Base-by-base conservation (phyloP, 1,140 invertebrate genomes). In the Lepeophtheirus salmonis region DNA sequence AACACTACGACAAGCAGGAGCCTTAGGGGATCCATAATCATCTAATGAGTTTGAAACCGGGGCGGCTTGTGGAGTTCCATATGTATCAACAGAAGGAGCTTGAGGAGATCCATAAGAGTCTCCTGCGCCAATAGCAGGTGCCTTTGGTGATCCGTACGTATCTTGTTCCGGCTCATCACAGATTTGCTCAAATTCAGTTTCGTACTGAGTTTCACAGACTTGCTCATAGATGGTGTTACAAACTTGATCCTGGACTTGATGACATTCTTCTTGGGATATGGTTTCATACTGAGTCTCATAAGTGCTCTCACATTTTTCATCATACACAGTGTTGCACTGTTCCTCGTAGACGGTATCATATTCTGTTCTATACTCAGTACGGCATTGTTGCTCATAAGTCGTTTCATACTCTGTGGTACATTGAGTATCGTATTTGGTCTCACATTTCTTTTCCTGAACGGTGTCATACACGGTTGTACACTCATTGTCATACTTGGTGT, bases 401-500 rank as follows among this genome's bases (percentile, higher is more conserved):
- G 49, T 50, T 17, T 56, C 49, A 48, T 48, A 61, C 51, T 61
- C 20, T 24, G 41, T 49, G 24, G 60, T 48, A 18, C 20, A 22
- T 16, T 21, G 18, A 14, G 59, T 56, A 12, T 50, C 22, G 21
- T 50, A 61, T 17, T 61, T 50, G 49, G 59, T 54, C 25, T 61
- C 48, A 50, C 59, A 61, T 18, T 61, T 61, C 50, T 61, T n/a
- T 24, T 61, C 59, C 1, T 54, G 2, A 6, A 56, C 50, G 13
- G 59, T 61, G 6, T 61, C 59, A 23, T 61, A 61, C 2, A 56
- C 59, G 18, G 50, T 54, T 14, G 17, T 22, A 24, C 59, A 61
- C 25, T 61, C 53, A n/a, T 54, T 18, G 24, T 61, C 59, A 26
- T 56, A 56, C 17, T 53, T 26, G 22, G 59, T 61, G 14, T 61